These are phyloP conservation scores for Eretmochelys imbricata DNA, from an alignment of 2,113 vertebrate genomes.

Conservation along the genomic window DNA sequence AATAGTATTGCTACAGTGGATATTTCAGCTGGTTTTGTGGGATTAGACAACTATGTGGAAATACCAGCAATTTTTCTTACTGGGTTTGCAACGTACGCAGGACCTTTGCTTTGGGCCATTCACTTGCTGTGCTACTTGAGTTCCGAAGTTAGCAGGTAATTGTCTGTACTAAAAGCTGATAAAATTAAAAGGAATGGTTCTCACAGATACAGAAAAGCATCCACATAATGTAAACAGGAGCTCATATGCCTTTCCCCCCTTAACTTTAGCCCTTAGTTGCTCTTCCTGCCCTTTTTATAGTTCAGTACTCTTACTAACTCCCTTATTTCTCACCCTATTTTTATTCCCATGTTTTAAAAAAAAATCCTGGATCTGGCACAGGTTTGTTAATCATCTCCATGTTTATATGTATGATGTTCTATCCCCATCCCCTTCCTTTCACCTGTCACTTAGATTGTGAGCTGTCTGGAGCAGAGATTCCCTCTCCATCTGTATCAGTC, in stretches of 20 bases:
- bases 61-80: constrained; percentile 91
- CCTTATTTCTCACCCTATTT: not conserved
- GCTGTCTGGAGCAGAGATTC: too few species aligned
- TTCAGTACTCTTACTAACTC: not conserved
- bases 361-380: too few species aligned
- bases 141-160: constrained; percentile 87
- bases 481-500: not conserved
- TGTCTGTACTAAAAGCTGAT: not conserved
- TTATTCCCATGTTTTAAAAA: not conserved
- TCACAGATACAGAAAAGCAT: not conserved
- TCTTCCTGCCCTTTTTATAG: not conserved
- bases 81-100: constrained; percentile 87
- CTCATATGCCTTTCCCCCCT: not conserved
- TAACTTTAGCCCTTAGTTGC: not conserved
- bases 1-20: constrained; percentile 95
- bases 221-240: not conserved
- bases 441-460: not conserved
- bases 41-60: constrained; percentile 89
- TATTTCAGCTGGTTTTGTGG: constrained; percentile 94
- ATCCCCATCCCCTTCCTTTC: not conserved
- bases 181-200: not conserved
- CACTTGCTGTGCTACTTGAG: constrained; percentile 92
- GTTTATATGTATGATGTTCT: not conserved
- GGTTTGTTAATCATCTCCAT: not conserved
- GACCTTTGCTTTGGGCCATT: constrained; percentile 92